Evolutionary conservation across 2,888 invertebrate species (phyloP).

Genomic region (Tethea ocularis): DNA sequence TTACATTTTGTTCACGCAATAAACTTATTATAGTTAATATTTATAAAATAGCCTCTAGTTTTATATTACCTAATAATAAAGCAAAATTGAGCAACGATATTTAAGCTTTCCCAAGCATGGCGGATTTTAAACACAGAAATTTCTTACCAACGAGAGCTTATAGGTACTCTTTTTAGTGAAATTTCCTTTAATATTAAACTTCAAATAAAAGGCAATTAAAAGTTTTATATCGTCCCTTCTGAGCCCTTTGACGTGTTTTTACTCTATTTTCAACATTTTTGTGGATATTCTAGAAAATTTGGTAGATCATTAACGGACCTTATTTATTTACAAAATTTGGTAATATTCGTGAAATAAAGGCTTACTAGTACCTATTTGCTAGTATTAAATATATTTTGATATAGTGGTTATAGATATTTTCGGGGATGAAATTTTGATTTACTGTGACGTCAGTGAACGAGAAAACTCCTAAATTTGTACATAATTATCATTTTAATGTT

Average conservation of each 20-base stretch:
- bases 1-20: no score
- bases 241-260: constrained; percentile 36
- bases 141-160: constrained; percentile 10
- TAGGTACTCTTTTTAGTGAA: constrained; percentile 28
- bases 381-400: no score
- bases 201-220: constrained; percentile 39
- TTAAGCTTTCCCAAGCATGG: background rate
- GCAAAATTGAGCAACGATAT: no score
- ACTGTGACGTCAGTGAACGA: no score
- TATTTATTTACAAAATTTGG: background rate
- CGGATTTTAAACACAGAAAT: background rate
- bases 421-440: no score
- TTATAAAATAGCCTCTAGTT: no score
- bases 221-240: constrained; percentile 37
- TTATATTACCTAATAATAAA: no score
- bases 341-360: background rate
- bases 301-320: background rate
- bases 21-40: no score
- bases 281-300: constrained; percentile 17
- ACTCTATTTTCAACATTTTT: constrained; percentile 22
- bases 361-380: no score
- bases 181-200: constrained; percentile 28
- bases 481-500: no score
- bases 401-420: no score
- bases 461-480: no score